These are phyloP conservation scores for Catharus bicknelli DNA, from an alignment of 2,113 vertebrate species.

Conservation along the genomic window DNA sequence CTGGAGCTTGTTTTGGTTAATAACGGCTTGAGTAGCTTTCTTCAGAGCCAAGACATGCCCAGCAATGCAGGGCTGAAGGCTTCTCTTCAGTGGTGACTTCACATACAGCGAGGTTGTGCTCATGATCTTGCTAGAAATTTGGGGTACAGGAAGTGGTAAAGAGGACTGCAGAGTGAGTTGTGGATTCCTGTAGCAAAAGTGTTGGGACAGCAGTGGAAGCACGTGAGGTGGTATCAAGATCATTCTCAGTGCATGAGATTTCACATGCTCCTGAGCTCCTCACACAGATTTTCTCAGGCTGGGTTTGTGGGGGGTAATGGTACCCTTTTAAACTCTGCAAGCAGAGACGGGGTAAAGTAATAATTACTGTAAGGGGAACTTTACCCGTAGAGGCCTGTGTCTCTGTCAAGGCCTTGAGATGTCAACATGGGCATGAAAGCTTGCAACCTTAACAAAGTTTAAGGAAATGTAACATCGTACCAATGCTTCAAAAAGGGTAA, in stretches of 20 bases:
- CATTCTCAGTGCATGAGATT: background rate
- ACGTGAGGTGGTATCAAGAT: rapidly evolving
- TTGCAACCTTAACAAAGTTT: background rate
- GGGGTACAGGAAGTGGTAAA: background rate
- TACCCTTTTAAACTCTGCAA: background rate
- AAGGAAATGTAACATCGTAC: background rate
- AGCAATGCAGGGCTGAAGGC: background rate
- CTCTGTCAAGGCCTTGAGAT: background rate
- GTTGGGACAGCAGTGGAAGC: background rate
- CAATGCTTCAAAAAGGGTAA: conserved; percentile 37
- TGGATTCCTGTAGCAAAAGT: background rate
- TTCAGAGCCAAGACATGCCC: background rate
- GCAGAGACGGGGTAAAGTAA: background rate
- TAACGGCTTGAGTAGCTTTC: background rate
- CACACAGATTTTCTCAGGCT: background rate
- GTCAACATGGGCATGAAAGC: background rate
- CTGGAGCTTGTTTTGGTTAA: background rate
- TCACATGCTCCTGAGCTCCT: background rate
- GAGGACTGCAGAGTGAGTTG: rapidly evolving
- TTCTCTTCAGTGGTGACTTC: background rate
- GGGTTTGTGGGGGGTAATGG: background rate
- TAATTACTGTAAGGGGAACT: background rate
- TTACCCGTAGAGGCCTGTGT: background rate
- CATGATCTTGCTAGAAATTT: background rate
- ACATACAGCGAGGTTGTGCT: background rate